A percentile compares a stretch with the other conserved stretches of the same genome.
These are phyloP conservation scores for Onthophagus sagittarius DNA, from an alignment of 2,888 invertebrate genomes.

Conservation along the genomic window DNA sequence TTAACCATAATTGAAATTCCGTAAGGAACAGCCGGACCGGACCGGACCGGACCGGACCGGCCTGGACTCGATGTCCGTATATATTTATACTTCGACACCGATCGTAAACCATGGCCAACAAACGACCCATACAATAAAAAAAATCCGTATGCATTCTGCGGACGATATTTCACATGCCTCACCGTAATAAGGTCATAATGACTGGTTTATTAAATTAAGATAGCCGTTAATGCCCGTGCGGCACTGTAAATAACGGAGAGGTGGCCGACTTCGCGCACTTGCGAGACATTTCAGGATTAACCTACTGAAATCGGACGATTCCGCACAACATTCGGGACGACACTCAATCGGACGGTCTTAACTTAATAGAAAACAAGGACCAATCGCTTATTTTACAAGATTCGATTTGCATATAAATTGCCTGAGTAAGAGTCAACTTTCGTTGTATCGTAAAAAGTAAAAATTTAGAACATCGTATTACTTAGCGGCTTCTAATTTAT, in stretches of 20 bases:
- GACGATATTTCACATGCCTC: background rate
- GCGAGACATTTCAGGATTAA: background rate
- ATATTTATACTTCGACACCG: background rate
- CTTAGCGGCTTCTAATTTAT: background rate
- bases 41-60: background rate
- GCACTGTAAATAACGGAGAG: background rate
- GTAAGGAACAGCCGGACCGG: background rate
- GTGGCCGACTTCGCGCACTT: background rate
- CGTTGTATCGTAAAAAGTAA: background rate
- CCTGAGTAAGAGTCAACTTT: background rate
- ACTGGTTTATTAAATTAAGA: background rate
- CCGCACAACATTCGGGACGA: background rate
- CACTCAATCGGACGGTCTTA: background rate
- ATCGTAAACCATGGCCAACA: background rate
- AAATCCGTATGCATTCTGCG: background rate
- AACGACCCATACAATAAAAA: background rate
- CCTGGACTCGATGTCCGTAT: background rate
- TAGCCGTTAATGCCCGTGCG: background rate
- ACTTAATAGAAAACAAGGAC: background rate
- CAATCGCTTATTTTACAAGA: background rate
- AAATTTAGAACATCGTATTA: background rate
- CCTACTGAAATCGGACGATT: background rate
- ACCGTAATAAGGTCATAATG: background rate
- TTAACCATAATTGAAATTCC: background rate
- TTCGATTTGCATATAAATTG: background rate